A percentile compares a stretch with the other conserved stretches of the same genome.
These are phyloP conservation scores for Falco punctatus DNA, from an alignment of 2,113 vertebrate species.

Conservation along the genomic window DNA sequence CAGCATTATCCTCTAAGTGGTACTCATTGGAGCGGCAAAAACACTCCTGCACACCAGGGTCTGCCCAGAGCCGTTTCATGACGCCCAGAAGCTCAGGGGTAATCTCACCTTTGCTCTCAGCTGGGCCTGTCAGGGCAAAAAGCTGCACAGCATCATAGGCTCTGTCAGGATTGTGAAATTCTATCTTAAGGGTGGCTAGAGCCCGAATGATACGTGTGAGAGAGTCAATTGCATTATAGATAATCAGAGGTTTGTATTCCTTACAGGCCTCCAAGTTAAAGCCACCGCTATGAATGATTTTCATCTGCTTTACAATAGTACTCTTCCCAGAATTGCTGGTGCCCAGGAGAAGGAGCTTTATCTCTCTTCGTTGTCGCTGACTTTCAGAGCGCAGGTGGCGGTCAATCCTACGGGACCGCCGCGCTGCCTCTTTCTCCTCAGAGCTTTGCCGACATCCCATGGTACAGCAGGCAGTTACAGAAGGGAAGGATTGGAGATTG, in stretches of 20 bases:
- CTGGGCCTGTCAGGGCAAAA: conserved; percentile 94
- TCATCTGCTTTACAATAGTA: conserved; percentile 99
- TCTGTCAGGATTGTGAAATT: conserved; percentile 96
- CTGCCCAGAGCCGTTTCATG: conserved; percentile 95
- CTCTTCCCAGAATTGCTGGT: conserved; percentile 99
- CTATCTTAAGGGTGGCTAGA: conserved; percentile 93
- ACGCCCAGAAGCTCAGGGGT: conserved; percentile 93
- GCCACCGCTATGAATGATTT: conserved; percentile 98
- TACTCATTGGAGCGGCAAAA: conserved; percentile 98
- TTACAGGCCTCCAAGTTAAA: conserved; percentile 98
- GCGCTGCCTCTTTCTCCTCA: conserved; percentile 98
- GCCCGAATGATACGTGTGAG: conserved; percentile 97
- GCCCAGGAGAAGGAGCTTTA: conserved; percentile 94
- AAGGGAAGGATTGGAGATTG: not conserved
- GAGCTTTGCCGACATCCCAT: conserved; percentile 99
- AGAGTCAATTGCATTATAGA: conserved; percentile 98
- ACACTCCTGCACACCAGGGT: conserved; percentile 94
- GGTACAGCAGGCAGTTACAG: conserved; percentile 69
- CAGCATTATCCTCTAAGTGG: conserved; percentile 97
- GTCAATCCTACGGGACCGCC: conserved; percentile 97
- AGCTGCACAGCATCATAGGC: conserved; percentile 98
- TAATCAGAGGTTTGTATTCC: conserved; percentile 97
- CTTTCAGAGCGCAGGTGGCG: conserved; percentile 98
- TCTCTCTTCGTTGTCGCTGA: conserved; percentile 95
- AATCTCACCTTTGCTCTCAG: conserved; percentile 98